A percentile compares a stretch with the other conserved stretches of the same genome.
These are phyloP conservation scores for Margarornis squamiger DNA, from an alignment of 2,797 vertebrate species.

Conservation along the genomic window DNA sequence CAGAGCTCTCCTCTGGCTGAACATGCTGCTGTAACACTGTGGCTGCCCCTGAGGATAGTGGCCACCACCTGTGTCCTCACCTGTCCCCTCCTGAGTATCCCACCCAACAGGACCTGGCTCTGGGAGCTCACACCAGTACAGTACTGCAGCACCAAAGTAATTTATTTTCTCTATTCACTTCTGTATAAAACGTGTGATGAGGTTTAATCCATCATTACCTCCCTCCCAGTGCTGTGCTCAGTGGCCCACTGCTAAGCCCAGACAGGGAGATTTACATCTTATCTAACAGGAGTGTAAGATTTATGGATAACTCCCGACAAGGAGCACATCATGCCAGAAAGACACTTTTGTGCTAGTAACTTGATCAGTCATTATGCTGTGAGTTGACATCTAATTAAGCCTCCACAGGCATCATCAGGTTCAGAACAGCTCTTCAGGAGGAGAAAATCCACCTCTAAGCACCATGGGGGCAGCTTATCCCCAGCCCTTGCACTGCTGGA, in stretches of 20 bases:
- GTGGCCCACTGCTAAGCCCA: not conserved
- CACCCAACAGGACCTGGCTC: not conserved
- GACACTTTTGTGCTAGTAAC: conserved; percentile 10
- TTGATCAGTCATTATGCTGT: conserved; percentile 18
- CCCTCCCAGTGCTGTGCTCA: not conserved
- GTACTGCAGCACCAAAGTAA: not conserved
- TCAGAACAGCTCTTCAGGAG: not conserved
- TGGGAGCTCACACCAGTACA: not conserved
- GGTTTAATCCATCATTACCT: conserved; percentile 29
- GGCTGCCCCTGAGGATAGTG: not conserved
- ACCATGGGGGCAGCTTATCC: not conserved
- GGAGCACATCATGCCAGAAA: not conserved
- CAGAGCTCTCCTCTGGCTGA: not conserved
- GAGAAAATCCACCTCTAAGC: conserved; percentile 4
- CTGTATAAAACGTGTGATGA: not conserved
- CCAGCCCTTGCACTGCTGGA: not conserved
- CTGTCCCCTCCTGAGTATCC: accelerated
- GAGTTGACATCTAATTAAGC: conserved; percentile 46
- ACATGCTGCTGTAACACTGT: not conserved
- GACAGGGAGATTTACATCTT: conserved; percentile 37
- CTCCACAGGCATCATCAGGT: not conserved
- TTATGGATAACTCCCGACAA: not conserved
- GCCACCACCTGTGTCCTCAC: not conserved
- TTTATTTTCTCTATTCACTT: not conserved
- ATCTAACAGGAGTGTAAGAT: conserved; percentile 2